Percentiles rank a stretch among this genome's conserved stretches.
phyloP scores from a whole-genome alignment of 2,113 vertebrate genomes.

The Eulemur macaco region DNA sequence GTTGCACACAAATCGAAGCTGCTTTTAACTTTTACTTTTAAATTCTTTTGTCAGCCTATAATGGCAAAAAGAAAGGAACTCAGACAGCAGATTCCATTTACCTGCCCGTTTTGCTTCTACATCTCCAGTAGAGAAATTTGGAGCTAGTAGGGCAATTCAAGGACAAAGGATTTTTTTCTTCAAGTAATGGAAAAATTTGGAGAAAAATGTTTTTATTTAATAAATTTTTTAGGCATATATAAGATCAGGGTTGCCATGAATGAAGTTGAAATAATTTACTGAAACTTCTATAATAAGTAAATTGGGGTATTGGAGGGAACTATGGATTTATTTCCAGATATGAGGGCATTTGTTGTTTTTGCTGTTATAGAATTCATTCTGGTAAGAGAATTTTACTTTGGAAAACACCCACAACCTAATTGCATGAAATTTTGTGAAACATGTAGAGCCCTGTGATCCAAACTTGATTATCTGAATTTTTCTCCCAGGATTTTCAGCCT shows the following conservation, averaged over 20 bases:
- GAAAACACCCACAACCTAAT: not conserved
- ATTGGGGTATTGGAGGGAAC: not conserved
- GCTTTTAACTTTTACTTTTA: slow-evolving; percentile 64
- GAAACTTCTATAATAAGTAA: not conserved
- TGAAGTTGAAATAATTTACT: not conserved
- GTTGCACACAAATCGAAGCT: not conserved
- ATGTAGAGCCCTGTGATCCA: not conserved
- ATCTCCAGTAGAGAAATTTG: not conserved
- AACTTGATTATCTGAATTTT: not conserved
- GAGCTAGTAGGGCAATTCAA: not conserved
- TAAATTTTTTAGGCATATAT: not conserved
- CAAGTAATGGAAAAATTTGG: not conserved
- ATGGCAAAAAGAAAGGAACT: not conserved
- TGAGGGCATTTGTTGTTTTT: not conserved
- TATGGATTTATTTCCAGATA: not conserved
- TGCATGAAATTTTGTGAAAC: not conserved
- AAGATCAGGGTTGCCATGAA: not conserved
- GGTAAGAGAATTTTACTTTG: not conserved
- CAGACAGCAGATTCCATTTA: not conserved
- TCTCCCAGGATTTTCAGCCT: not conserved
- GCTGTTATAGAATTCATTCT: not conserved
- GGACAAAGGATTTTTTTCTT: not conserved
- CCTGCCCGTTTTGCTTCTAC: not conserved
- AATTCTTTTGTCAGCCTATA: not conserved
- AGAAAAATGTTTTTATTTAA: not conserved